Percentiles rank a stretch among this genome's conserved stretches.
These are phyloP conservation scores for Eristalis arbustorum DNA, from an alignment of 2,888 invertebrate species.

Conservation along the genomic window DNA sequence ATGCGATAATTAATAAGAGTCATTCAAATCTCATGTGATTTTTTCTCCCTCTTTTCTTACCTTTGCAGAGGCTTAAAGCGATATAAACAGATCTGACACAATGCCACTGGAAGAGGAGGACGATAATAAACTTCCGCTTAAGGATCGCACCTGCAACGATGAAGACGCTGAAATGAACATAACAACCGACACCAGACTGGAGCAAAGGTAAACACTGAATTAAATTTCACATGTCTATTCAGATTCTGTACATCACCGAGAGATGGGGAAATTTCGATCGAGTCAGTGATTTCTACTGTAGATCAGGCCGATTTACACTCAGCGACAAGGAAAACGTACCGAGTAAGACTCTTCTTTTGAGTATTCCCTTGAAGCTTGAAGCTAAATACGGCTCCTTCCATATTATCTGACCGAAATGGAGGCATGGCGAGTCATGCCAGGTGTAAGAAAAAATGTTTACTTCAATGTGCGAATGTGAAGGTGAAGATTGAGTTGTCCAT, in stretches of 20 bases:
- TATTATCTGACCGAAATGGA: no score
- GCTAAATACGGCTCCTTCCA: no score
- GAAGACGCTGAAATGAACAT: slow-evolving; percentile 55
- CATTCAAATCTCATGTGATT: not conserved
- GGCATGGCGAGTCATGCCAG: no score
- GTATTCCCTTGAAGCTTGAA: no score
- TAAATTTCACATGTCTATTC: not conserved
- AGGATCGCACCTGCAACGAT: slow-evolving; percentile 60
- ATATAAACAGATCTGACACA: not conserved
- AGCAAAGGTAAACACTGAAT: slow-evolving; percentile 44
- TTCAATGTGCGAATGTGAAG: no score
- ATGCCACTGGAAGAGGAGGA: slow-evolving; percentile 56
- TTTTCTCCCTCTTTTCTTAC: not conserved
- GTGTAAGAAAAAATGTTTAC: no score
- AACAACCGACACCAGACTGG: slow-evolving; percentile 46
- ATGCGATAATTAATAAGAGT: not conserved
- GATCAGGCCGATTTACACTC: not conserved
- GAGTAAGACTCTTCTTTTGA: no score
- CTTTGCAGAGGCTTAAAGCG: not conserved
- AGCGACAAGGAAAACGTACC: no score
- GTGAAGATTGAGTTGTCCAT: no score
- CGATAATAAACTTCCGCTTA: slow-evolving; percentile 61
- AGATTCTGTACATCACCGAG: not conserved
- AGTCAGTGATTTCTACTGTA: not conserved
- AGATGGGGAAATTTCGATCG: not conserved